Percentiles rank a stretch among this genome's conserved stretches.
Conservation (phyloP, 2,113 vertebrate species). For the Tachysurus vachellii region DNA sequence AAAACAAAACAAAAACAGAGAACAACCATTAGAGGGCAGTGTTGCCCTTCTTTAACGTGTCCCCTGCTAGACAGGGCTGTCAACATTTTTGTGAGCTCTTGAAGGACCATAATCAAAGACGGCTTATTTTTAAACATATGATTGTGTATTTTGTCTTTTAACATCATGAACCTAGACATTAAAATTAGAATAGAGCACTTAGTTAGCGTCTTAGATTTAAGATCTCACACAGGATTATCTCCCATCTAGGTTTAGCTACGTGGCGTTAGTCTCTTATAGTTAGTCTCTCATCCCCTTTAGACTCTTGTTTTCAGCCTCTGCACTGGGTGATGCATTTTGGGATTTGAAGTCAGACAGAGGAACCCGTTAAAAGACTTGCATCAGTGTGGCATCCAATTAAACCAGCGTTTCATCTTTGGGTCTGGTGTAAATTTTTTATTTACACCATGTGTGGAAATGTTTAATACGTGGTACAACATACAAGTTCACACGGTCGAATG, state of each 20-base stretch:
- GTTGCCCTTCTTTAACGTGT: background rate
- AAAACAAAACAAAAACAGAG: background rate
- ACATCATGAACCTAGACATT: background rate
- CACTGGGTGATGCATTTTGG: background rate
- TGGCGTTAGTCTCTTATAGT: background rate
- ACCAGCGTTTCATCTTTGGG: background rate
- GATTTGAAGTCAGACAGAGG: background rate
- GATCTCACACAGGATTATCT: background rate
- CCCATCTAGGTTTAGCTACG: no score
- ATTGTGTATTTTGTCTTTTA: background rate
- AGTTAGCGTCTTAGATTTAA: background rate
- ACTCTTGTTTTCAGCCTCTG: background rate
- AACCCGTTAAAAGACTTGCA: background rate
- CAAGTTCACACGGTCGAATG: background rate
- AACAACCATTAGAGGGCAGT: slow-evolving; percentile 21
- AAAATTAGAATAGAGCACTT: background rate
- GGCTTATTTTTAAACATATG: background rate
- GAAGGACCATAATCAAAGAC: no score
- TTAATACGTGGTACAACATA: background rate
- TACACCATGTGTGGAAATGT: background rate
- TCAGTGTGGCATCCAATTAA: background rate
- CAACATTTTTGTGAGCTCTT: background rate
- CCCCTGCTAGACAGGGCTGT: background rate
- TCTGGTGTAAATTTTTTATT: background rate
- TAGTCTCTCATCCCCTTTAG: background rate